A percentile compares a stretch with the other conserved stretches of the same genome.
Evolutionary conservation across 1,140 invertebrate species (phyloP).

Genomic region (Lethrus apterus): DNA sequence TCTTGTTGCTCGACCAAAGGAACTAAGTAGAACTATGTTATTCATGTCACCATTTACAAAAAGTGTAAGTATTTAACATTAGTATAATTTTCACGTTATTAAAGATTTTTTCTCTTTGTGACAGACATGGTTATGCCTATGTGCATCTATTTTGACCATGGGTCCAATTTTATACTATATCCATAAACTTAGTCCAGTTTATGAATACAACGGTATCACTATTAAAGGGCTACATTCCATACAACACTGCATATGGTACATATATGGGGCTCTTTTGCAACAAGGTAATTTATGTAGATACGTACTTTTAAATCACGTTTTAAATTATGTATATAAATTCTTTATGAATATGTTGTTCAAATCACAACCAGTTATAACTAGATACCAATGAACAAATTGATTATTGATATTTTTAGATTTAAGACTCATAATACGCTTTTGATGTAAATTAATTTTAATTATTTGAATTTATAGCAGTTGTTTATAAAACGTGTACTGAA

Average conservation of each 20-base stretch:
- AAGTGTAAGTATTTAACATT: constrained; percentile 49
- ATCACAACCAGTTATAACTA: no score
- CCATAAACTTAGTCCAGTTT: constrained; percentile 63
- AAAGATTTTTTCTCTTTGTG: constrained; percentile 28
- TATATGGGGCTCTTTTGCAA: constrained; percentile 82
- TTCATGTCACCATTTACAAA: constrained; percentile 79
- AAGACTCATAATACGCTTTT: no score
- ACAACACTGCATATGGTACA: constrained; percentile 80
- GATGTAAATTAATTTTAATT: no score
- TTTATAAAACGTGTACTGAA: no score
- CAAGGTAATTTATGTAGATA: constrained; percentile 57
- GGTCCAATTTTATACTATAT: constrained; percentile 72
- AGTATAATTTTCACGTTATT: background rate
- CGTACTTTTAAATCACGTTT: no score
- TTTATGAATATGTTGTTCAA: no score
- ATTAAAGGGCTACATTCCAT: constrained; percentile 58
- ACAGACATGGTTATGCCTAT: constrained; percentile 81
- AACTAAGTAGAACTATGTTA: constrained; percentile 68
- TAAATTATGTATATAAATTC: no score
- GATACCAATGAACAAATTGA: no score
- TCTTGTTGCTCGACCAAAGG: constrained; percentile 64
- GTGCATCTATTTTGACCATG: constrained; percentile 61
- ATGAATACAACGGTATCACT: constrained; percentile 50
- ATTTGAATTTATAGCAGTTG: no score
- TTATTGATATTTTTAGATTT: no score